Conservation (phyloP, 2,797 vertebrate genomes). For the Kryptopterus vitreolus region DNA sequence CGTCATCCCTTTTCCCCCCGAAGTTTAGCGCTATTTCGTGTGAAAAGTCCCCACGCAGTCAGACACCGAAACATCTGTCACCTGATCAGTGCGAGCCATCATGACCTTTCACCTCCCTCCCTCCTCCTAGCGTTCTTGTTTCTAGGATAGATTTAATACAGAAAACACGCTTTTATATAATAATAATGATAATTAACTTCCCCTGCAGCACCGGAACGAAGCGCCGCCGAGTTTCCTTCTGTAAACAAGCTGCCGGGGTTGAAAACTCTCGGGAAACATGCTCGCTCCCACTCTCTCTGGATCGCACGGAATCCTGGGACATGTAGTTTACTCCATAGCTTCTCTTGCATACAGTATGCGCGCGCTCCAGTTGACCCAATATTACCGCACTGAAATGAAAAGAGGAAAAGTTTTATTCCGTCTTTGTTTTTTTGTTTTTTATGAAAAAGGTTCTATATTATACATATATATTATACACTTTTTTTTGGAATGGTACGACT, state of each 20-base stretch:
- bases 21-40: conserved; percentile 1
- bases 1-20: conserved; percentile 48
- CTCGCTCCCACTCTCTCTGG: too few relatives aligned
- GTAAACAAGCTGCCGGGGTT: background rate
- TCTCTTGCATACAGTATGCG: too few relatives aligned
- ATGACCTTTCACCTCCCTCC: conserved; percentile 65
- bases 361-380: too few relatives aligned
- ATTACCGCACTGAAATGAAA: too few relatives aligned
- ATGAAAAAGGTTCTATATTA: too few relatives aligned
- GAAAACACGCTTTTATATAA: background rate
- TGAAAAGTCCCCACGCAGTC: background rate
- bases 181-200: too few relatives aligned
- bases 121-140: conserved; percentile 26
- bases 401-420: too few relatives aligned
- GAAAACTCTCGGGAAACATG: background rate
- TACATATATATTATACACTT: too few relatives aligned
- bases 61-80: conserved; percentile 64
- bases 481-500: too few relatives aligned
- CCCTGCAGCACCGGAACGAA: too few relatives aligned
- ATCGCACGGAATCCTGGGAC: conserved; percentile 41
- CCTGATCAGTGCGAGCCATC: conserved; percentile 66
- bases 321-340: conserved; percentile 48
- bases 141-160: background rate
- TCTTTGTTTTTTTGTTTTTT: too few relatives aligned
- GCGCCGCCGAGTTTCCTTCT: background rate